phyloP scores from a whole-genome alignment of 2,113 vertebrate genomes.

The Stegastes partitus region DNA sequence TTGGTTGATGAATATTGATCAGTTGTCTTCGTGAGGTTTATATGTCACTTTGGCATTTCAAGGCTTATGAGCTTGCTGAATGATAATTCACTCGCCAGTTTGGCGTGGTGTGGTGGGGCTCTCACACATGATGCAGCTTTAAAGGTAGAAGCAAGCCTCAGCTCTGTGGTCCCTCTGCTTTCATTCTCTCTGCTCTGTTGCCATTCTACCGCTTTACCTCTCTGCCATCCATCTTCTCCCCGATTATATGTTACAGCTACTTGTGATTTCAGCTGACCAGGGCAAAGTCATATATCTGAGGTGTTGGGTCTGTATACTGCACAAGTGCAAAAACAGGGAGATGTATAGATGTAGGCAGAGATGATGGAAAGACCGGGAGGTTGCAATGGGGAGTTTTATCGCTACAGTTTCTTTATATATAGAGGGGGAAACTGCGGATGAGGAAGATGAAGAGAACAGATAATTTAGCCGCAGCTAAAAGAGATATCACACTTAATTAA shows the following conservation, averaged over 20 bases:
- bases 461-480: slow-evolving; percentile 62
- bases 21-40: slow-evolving; percentile 41
- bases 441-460: slow-evolving; percentile 53
- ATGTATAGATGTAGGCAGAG: slow-evolving; percentile 13
- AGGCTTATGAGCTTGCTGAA: slow-evolving; percentile 44
- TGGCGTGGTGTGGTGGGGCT: not conserved
- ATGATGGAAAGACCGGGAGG: not conserved
- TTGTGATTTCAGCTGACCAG: slow-evolving; percentile 65
- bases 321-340: slow-evolving; percentile 16
- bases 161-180: slow-evolving; percentile 21
- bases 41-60: slow-evolving; percentile 31
- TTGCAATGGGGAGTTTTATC: slow-evolving; percentile 19
- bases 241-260: slow-evolving; percentile 57
- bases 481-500: slow-evolving; percentile 64
- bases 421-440: slow-evolving; percentile 29
- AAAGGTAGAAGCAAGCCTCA: slow-evolving; percentile 23
- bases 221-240: slow-evolving; percentile 57
- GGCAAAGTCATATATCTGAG: slow-evolving; percentile 55
- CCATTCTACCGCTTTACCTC: slow-evolving; percentile 23
- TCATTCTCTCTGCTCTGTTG: slow-evolving; percentile 3
- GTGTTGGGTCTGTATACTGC: slow-evolving; percentile 9
- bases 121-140: slow-evolving; percentile 18
- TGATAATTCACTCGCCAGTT: slow-evolving; percentile 46
- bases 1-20: slow-evolving; percentile 69
- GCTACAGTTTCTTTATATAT: slow-evolving; percentile 1